A percentile compares a stretch with the other conserved stretches of the same genome.
phyloP scores from a whole-genome alignment of 2,888 invertebrate species.

The Agrilus cyanescens region DNA sequence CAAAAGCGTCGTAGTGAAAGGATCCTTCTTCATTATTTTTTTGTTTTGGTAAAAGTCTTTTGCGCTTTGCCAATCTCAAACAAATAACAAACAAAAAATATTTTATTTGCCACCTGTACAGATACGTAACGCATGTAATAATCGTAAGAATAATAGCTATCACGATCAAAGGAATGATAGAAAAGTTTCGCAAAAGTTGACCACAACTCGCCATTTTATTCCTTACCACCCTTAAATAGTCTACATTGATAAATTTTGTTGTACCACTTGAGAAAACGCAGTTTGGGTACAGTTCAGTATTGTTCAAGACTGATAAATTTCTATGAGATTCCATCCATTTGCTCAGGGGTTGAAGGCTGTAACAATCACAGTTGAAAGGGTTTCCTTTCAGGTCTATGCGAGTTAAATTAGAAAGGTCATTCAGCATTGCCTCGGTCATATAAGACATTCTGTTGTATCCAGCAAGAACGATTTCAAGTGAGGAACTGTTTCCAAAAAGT shows the following conservation, averaged over 20 bases:
- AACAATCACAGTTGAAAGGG: slow-evolving; percentile 44
- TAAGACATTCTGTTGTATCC: slow-evolving; percentile 44
- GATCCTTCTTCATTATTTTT: slow-evolving; percentile 24
- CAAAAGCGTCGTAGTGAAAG: slow-evolving; percentile 48
- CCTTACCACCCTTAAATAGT: slow-evolving; percentile 16
- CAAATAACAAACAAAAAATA: slow-evolving; percentile 41
- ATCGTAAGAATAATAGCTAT: slow-evolving; percentile 5
- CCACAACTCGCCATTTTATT: slow-evolving; percentile 14
- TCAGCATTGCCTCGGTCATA: slow-evolving; percentile 44
- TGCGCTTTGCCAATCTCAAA: slow-evolving; percentile 38
- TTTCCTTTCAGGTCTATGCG: slow-evolving; percentile 41
- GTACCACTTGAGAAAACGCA: slow-evolving; percentile 19
- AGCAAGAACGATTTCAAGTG: slow-evolving; percentile 34
- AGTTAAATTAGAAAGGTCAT: slow-evolving; percentile 40
- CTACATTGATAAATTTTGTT: slow-evolving; percentile 17
- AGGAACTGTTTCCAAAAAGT: slow-evolving; percentile 37
- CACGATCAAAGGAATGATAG: background rate
- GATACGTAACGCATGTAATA: slow-evolving; percentile 8
- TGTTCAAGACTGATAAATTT: slow-evolving; percentile 14
- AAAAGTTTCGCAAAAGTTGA: slow-evolving; percentile 3
- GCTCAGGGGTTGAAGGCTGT: slow-evolving; percentile 35
- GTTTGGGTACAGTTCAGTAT: slow-evolving; percentile 7
- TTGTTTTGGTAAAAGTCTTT: slow-evolving; percentile 20
- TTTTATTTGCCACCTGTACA: slow-evolving; percentile 31
- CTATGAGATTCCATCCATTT: slow-evolving; percentile 37